Conservation (phyloP, 1,140 invertebrate genomes). For the Aradophagus sp. region DNA sequence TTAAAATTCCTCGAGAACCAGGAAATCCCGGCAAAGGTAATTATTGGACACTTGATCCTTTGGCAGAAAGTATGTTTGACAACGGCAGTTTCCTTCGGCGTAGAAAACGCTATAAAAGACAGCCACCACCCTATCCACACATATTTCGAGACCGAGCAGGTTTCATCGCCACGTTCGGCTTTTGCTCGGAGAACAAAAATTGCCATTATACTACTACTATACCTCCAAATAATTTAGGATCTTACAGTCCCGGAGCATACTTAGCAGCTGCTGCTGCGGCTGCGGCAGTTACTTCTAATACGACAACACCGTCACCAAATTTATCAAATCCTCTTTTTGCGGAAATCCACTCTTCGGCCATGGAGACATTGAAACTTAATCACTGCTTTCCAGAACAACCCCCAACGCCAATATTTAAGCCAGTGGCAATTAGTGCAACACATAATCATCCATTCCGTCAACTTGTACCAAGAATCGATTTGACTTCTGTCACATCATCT, state of each 20-base stretch:
- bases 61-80: slow-evolving; percentile 99
- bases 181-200: slow-evolving; percentile 64
- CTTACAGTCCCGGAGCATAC: slow-evolving; percentile 62
- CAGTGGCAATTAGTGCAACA: slow-evolving; percentile 72
- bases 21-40: slow-evolving; percentile 99
- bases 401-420: slow-evolving; percentile 72
- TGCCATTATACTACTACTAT: slow-evolving; percentile 60
- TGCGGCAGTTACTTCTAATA: slow-evolving; percentile 65
- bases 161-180: slow-evolving; percentile 73
- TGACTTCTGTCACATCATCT: slow-evolving; percentile 10
- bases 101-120: slow-evolving; percentile 95
- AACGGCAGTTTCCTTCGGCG: slow-evolving; percentile 97
- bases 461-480: slow-evolving; percentile 49
- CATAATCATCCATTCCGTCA: slow-evolving; percentile 51
- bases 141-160: slow-evolving; percentile 73
- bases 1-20: slow-evolving; percentile 98
- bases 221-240: slow-evolving; percentile 60
- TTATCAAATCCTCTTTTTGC: slow-evolving; percentile 66
- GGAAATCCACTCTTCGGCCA: slow-evolving; percentile 73
- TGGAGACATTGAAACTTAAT: slow-evolving; percentile 73
- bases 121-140: slow-evolving; percentile 76
- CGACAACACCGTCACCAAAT: slow-evolving; percentile 68
- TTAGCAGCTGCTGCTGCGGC: slow-evolving; percentile 61
- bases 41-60: slow-evolving; percentile 98
- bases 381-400: slow-evolving; percentile 67